Evolutionary conservation across 2,113 vertebrate species (phyloP).

Genomic region (Mobula birostris): DNA sequence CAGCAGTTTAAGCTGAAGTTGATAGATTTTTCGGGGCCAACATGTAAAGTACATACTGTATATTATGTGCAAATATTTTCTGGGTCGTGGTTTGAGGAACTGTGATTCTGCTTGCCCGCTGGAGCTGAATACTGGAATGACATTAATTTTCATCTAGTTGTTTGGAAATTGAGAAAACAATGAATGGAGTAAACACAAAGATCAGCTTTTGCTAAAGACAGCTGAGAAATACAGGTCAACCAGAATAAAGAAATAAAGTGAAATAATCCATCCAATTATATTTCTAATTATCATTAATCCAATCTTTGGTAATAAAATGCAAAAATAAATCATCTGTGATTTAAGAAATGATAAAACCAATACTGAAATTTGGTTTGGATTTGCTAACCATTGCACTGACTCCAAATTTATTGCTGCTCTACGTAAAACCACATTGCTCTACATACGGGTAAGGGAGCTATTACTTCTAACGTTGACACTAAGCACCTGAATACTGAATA

Average conservation of each 20-base stretch:
- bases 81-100: too few relatives aligned
- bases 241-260: background rate
- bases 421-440: background rate
- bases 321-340: background rate
- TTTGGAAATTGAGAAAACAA: background rate
- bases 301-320: background rate
- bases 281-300: background rate
- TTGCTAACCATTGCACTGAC: background rate
- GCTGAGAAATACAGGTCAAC: too few relatives aligned
- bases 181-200: background rate
- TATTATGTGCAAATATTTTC: too few relatives aligned
- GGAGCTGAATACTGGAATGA: background rate
- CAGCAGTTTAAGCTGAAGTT: background rate
- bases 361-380: background rate
- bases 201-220: background rate
- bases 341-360: background rate
- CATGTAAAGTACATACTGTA: too few relatives aligned
- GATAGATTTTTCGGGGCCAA: background rate
- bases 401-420: background rate
- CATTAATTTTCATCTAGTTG: background rate
- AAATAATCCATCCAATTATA: background rate
- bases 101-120: background rate
- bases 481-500: background rate
- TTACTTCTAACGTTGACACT: background rate
- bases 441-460: background rate